phyloP scores from a whole-genome alignment of 35 echinoderm and acorn worm species.

The Apostichopus parvimensis region DNA sequence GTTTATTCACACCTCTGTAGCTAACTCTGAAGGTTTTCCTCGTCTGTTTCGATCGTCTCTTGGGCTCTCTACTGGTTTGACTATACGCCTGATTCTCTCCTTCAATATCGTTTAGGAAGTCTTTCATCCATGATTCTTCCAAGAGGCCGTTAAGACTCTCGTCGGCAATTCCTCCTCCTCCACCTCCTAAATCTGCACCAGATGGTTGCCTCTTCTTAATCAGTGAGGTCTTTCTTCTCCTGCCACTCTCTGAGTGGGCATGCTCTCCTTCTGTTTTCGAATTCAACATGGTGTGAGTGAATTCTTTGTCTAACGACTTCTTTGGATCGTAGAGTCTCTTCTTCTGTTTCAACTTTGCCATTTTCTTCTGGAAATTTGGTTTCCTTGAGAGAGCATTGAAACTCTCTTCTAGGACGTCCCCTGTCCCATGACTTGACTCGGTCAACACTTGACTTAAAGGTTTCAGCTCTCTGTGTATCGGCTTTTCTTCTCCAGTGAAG shows the following conservation, averaged over 20 bases:
- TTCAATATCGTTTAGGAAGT: constrained; percentile 55
- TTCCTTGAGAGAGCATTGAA: neutral
- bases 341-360: neutral
- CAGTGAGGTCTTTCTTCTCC: neutral
- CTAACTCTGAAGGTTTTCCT: constrained; percentile 19
- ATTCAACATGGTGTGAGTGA: neutral
- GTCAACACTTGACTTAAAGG: constrained; percentile 21
- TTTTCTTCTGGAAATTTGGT: constrained; percentile 23
- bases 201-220: neutral
- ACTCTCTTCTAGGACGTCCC: neutral
- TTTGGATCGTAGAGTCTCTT: constrained; percentile 41
- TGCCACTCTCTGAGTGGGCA: neutral
- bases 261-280: neutral
- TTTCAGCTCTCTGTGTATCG: constrained; percentile 19
- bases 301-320: constrained; percentile 40
- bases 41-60: neutral
- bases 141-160: constrained; percentile 33
- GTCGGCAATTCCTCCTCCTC: neutral
- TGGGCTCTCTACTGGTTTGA: neutral
- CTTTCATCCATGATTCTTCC: constrained; percentile 50
- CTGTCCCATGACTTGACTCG: constrained; percentile 6
- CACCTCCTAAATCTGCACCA: neutral
- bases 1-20: neutral
- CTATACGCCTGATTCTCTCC: neutral
- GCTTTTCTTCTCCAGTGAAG: neutral